Evolutionary conservation across 2,888 invertebrate genomes (phyloP), one percentile per base, ranked within the genome.

Genomic region (Frankliniella intonsa): DNA sequence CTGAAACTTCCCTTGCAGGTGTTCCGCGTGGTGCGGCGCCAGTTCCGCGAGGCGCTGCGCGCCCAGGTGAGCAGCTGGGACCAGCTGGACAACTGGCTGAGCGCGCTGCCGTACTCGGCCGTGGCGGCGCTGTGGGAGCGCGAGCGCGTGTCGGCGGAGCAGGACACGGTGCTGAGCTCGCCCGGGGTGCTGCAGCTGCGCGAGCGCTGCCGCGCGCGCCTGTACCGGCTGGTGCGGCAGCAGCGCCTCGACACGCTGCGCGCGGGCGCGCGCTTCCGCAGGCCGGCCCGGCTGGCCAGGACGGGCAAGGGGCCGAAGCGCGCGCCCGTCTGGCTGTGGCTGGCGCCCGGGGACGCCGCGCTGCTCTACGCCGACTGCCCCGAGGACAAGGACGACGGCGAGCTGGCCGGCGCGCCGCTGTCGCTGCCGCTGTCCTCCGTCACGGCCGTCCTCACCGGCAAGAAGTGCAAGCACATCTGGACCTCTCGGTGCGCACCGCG

Each of bases 61-160:
- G 69, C 69, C 25, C 69, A 76, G 69, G 69, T 76, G 22, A n/a
- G 25, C 69, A 76, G 69, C 69, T 76, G 69, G 69, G 69, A 76
- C 69, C 69, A 76, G 69, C 22, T 76, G 69, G 69, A 76, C 69
- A 22, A 9, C 69, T 76, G 69, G 69, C 69, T 76, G 69, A 76
- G 69, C 69, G 69, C 22, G 69, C 69, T 76, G 69, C 69, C 69
- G 69, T 76, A 76, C 69, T n/a, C 69, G 69, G 69, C 69, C 11
- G 69, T 76, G 69, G 69, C 69, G 22, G 69, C 69, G 9, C 69
- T 76, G 22, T 76, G 69, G 69, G 69, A 76, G 69, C 22, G 25
- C 22, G 69, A 76, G 69, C 25, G 69, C 69, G 22, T 76, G 11
- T 76, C 69, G 69, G 69, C 69, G 69, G 69, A 76, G 69, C 69